A percentile compares a stretch with the other conserved stretches of the same genome.
Evolutionary conservation across 2,113 vertebrate species (phyloP).

Genomic region (Apaloderma vittatum): DNA sequence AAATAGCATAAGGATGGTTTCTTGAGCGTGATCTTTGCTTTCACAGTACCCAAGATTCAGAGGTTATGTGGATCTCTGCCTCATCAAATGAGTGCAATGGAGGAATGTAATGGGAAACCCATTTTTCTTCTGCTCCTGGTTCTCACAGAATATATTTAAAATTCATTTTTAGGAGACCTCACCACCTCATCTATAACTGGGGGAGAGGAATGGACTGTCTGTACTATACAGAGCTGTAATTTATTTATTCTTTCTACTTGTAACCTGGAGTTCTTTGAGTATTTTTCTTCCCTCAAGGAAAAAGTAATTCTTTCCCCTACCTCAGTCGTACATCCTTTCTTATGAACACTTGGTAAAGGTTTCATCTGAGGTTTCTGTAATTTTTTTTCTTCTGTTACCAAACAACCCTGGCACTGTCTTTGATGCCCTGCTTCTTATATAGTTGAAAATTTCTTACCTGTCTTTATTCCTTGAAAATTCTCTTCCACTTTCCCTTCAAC

Average conservation of each 20-base stretch:
- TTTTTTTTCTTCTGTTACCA: conserved; percentile 34
- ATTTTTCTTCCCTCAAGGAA: not conserved
- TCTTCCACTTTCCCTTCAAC: not conserved
- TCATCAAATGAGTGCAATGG: not conserved
- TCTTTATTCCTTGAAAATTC: conserved; percentile 40
- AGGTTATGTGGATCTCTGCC: not conserved
- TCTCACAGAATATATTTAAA: conserved; percentile 10
- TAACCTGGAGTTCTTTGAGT: not conserved
- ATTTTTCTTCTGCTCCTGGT: conserved; percentile 10
- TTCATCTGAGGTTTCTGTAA: conserved; percentile 56
- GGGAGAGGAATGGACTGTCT: not conserved
- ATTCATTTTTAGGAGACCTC: conserved; percentile 9
- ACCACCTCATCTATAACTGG: not conserved
- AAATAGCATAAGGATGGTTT: not conserved
- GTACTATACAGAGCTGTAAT: conserved; percentile 21
- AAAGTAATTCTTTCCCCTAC: conserved; percentile 53
- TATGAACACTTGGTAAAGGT: conserved; percentile 46
- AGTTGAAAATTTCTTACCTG: conserved; percentile 39
- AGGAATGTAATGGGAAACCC: not conserved
- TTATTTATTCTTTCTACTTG: conserved; percentile 35
- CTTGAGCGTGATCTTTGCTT: not conserved
- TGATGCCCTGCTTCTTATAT: not conserved
- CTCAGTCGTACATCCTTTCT: conserved; percentile 21
- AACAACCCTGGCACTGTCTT: conserved; percentile 32
- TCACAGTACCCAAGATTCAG: not conserved